phyloP scores from a whole-genome alignment of 2,113 vertebrate species.

The Phodopus roborovskii region DNA sequence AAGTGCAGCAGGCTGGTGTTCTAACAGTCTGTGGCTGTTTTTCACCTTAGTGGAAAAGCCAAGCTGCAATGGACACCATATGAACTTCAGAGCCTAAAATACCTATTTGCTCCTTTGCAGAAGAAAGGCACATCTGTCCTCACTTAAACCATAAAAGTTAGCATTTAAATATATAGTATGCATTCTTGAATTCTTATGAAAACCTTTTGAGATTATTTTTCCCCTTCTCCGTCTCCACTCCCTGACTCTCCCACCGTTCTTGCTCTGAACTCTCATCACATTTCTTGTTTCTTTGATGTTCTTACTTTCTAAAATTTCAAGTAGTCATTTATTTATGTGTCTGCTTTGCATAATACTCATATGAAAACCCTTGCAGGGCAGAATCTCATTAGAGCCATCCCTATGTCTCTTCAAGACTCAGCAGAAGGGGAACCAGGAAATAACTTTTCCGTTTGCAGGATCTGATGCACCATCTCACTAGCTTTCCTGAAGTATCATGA shows the following conservation, averaged over 20 bases:
- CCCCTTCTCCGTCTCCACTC: neutral
- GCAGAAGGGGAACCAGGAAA: neutral
- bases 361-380: neutral
- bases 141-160: conserved; percentile 10
- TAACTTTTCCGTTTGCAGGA: neutral
- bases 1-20: neutral
- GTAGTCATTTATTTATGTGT: neutral
- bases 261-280: conserved; percentile 21
- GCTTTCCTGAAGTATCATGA: neutral
- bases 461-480: neutral
- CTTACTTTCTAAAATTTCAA: neutral
- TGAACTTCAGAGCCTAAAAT: conserved; percentile 10
- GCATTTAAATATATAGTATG: conserved; percentile 22
- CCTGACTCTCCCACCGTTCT: neutral
- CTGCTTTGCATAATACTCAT: neutral
- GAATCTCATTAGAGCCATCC: conserved; percentile 6
- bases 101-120: conserved; percentile 45
- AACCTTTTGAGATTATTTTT: neutral
- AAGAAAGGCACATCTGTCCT: neutral
- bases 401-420: neutral
- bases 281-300: neutral
- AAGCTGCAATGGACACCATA: neutral
- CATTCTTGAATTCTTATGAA: conserved; percentile 14
- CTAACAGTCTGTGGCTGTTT: neutral
- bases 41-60: neutral